Percentiles rank a stretch among this genome's conserved stretches.
phyloP scores from a whole-genome alignment of 2,888 invertebrate genomes.

The Drosophila nr. perissopoda region DNA sequence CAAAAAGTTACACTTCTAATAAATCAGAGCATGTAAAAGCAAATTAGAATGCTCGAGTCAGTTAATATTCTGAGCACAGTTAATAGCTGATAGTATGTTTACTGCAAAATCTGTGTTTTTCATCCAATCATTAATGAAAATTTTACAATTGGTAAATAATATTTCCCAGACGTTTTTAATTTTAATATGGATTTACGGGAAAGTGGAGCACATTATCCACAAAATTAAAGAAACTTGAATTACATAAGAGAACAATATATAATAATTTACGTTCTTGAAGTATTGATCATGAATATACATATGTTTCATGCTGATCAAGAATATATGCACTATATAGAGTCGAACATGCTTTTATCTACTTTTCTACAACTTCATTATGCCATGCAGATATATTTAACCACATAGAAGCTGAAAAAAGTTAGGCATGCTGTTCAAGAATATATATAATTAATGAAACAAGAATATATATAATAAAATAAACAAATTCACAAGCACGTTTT shows the following conservation, averaged over 20 bases:
- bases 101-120: background rate
- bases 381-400: background rate
- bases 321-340: background rate
- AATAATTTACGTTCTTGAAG: too few species aligned
- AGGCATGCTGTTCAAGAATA: background rate
- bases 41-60: background rate
- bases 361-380: background rate
- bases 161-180: too few species aligned
- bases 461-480: too few species aligned
- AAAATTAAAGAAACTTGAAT: background rate
- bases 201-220: background rate
- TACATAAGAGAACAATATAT: too few species aligned
- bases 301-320: background rate
- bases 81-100: background rate
- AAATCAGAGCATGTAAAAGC: background rate
- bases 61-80: background rate
- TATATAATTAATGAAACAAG: too few species aligned
- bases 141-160: background rate
- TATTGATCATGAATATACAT: background rate
- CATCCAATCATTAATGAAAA: background rate
- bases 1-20: background rate
- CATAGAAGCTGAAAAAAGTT: background rate
- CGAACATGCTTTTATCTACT: background rate
- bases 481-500: background rate
- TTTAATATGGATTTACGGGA: background rate